phyloP scores from a whole-genome alignment of 2,888 invertebrate species.

The Nomada hirtipes region DNA sequence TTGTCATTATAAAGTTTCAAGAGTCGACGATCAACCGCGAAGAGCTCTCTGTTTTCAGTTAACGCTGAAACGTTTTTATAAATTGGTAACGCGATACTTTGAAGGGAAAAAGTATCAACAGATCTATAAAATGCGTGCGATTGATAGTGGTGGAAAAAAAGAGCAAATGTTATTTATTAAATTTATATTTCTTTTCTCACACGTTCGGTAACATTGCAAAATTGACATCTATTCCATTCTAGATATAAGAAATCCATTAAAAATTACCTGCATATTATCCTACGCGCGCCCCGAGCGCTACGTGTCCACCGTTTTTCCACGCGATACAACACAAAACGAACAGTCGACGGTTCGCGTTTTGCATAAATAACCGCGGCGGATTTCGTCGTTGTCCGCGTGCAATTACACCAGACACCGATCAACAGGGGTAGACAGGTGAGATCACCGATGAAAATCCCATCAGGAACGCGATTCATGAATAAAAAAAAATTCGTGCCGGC shows the following conservation, averaged over 20 bases:
- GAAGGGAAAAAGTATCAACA: too few species aligned
- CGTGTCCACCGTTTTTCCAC: conserved; percentile 28
- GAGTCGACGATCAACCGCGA: too few species aligned
- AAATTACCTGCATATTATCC: background rate
- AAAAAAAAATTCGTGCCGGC: conserved; percentile 74
- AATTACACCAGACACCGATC: conserved; percentile 71
- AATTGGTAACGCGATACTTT: too few species aligned
- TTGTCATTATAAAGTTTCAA: too few species aligned
- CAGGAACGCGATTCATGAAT: conserved; percentile 76
- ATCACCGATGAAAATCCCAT: conserved; percentile 79
- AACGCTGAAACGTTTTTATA: too few species aligned
- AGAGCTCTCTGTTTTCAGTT: too few species aligned
- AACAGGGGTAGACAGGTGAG: conserved; percentile 73
- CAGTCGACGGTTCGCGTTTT: conserved; percentile 41
- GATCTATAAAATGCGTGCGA: too few species aligned
- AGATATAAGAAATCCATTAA: background rate
- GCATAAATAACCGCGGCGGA: conserved; percentile 61
- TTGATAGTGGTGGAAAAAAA: too few species aligned
- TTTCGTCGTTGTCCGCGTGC: conserved; percentile 35
- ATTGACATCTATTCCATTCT: too few species aligned
- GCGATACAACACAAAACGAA: conserved; percentile 11
- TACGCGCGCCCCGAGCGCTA: conserved; percentile 19
- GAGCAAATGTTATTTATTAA: too few species aligned
- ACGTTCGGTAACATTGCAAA: too few species aligned
- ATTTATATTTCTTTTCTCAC: too few species aligned